A percentile compares a stretch with the other conserved stretches of the same genome.
Conservation (phyloP, 2,888 invertebrate genomes). For the Tetramorium bicarinatum region DNA sequence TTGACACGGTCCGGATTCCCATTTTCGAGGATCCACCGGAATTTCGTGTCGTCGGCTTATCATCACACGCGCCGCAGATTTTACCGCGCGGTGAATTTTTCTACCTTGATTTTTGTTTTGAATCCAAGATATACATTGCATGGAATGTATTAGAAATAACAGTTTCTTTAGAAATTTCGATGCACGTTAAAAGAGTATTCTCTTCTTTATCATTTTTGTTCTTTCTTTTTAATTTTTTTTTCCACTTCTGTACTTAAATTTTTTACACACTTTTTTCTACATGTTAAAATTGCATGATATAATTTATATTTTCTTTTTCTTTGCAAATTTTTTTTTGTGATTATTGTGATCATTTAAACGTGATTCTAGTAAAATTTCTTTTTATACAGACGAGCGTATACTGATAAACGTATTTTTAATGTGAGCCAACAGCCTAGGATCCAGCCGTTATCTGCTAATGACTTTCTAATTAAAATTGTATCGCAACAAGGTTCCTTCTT, state of each 20-base stretch:
- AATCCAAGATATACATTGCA: neutral
- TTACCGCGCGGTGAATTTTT: constrained; percentile 12
- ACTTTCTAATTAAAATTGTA: constrained; percentile 48
- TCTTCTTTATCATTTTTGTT: neutral
- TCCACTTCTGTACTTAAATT: neutral
- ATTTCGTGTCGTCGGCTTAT: constrained; percentile 65
- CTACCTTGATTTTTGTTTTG: neutral
- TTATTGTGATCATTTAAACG: neutral
- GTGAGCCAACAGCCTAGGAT: neutral
- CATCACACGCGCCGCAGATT: constrained; percentile 60
- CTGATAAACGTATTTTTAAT: constrained; percentile 1
- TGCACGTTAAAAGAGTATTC: neutral
- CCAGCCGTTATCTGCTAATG: neutral
- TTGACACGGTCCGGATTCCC: constrained; percentile 69
- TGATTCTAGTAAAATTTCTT: neutral
- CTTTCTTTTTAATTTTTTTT: neutral
- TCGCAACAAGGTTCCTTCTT: constrained; percentile 34
- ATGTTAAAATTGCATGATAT: neutral
- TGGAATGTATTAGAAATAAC: neutral
- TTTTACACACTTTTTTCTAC: neutral
- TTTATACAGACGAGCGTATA: neutral
- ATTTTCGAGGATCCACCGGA: constrained; percentile 64
- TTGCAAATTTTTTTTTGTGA: neutral
- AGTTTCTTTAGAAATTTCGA: neutral
- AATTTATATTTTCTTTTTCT: neutral